These are phyloP conservation scores for Caenorhabditis zanzibari DNA, from an alignment of 2,888 invertebrate species.

Conservation along the genomic window DNA sequence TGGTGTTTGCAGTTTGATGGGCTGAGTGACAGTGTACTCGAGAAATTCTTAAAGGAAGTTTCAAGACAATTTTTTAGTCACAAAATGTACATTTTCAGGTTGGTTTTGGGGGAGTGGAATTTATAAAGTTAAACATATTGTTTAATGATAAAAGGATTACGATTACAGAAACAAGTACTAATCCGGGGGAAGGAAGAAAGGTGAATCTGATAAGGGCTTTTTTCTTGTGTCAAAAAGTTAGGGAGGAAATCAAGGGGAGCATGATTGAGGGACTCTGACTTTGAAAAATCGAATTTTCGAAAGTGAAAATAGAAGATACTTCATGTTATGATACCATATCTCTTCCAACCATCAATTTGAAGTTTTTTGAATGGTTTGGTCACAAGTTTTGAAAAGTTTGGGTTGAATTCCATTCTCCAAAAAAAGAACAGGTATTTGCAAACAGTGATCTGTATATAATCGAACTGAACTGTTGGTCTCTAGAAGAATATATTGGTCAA, in stretches of 20 bases:
- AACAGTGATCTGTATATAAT: neutral
- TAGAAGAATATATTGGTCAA: neutral
- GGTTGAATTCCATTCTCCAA: neutral
- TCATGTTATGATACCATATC: neutral
- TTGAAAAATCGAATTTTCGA: too few relatives aligned
- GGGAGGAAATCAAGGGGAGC: neutral
- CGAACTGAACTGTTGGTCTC: neutral
- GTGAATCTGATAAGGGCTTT: constrained; percentile 12
- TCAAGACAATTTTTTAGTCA: neutral
- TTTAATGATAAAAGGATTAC: constrained; percentile 14
- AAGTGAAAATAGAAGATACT: too few relatives aligned
- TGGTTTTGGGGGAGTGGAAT: neutral
- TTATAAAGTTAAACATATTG: constrained; percentile 22
- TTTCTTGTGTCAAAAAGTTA: neutral
- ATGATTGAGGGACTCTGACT: neutral
- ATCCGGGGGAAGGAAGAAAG: constrained; percentile 15
- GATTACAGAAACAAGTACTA: constrained; percentile 28
- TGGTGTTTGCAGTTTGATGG: constrained; percentile 35
- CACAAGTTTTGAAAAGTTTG: constrained; percentile 19
- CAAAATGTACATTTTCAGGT: neutral
- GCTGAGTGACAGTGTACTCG: constrained; percentile 8
- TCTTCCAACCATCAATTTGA: neutral
- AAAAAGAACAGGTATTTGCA: neutral
- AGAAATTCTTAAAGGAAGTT: neutral
- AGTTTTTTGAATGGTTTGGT: neutral